Conservation (phyloP, 1,140 invertebrate species). For the Aphaenogaster ashmeadi region DNA sequence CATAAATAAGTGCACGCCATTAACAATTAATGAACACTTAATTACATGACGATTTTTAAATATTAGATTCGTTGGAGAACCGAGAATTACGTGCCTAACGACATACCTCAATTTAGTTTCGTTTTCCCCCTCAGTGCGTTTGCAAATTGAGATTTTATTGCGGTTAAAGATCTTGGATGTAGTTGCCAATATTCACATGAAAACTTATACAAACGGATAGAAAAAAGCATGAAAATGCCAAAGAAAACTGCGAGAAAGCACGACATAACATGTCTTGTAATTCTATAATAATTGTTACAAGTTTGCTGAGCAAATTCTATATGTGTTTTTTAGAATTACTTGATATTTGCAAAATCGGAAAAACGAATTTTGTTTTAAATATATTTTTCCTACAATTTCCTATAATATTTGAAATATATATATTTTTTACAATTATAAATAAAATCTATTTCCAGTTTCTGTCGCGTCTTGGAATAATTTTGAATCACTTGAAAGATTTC, state of each 20-base stretch:
- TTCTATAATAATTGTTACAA: conserved; percentile 23
- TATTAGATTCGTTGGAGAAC: conserved; percentile 74
- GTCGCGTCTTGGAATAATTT: background rate
- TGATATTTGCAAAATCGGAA: background rate
- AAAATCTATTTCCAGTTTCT: background rate
- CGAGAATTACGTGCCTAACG: conserved; percentile 82
- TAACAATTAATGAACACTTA: conserved; percentile 74
- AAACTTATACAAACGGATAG: conserved; percentile 32
- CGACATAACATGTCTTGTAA: background rate
- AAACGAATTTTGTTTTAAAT: conserved; percentile 13
- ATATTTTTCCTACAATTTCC: background rate
- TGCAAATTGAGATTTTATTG: conserved; percentile 58
- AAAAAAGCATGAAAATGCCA: conserved; percentile 26
- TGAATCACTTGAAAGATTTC: conserved; percentile 1
- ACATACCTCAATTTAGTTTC: conserved; percentile 83
- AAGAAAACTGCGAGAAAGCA: conserved; percentile 43
- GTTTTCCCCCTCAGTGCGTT: conserved; percentile 78
- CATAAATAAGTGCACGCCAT: conserved; percentile 60
- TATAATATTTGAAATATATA: background rate
- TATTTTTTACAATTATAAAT: conserved; percentile 5
- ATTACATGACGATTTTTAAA: conserved; percentile 76
- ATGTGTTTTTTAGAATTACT: conserved; percentile 1
- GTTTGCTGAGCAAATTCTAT: conserved; percentile 14
- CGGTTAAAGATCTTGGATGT: background rate
- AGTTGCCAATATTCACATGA: conserved; percentile 23